Percentiles rank a stretch among this genome's conserved stretches.
Conservation (phyloP, 2,888 invertebrate species). For the Agapostemon virescens region DNA sequence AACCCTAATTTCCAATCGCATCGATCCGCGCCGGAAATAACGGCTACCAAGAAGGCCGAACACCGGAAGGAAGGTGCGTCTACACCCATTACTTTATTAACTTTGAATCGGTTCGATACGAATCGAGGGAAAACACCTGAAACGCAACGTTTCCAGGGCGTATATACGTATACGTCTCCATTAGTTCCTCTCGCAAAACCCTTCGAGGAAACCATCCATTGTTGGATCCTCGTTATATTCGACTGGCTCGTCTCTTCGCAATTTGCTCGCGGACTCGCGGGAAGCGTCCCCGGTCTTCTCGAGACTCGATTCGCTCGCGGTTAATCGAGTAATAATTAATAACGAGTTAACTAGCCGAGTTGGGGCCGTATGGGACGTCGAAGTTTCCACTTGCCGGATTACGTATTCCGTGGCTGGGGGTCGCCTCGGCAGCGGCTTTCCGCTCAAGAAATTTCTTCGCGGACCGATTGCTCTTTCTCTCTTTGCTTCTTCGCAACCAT, state of each 20-base stretch:
- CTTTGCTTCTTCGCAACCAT: no score
- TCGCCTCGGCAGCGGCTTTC: neutral
- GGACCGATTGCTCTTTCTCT: neutral
- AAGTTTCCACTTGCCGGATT: constrained; percentile 5
- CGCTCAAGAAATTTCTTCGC: neutral
- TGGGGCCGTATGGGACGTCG: constrained; percentile 18
- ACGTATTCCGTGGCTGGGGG: constrained; percentile 4
- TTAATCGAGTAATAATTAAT: constrained; percentile 25
- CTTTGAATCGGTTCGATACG: constrained; percentile 61
- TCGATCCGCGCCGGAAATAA: neutral
- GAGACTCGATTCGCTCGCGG: constrained; percentile 8
- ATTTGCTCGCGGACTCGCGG: constrained; percentile 2
- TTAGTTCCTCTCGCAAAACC: constrained; percentile 56
- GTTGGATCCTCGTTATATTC: constrained; percentile 60
- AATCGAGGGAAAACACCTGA: constrained; percentile 66
- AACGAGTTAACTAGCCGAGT: constrained; percentile 16
- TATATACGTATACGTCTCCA: constrained; percentile 67
- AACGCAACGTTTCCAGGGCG: constrained; percentile 50
- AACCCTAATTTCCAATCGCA: neutral
- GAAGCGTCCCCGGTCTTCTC: neutral
- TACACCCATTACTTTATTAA: constrained; percentile 62
- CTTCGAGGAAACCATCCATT: constrained; percentile 47
- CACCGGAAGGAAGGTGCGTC: constrained; percentile 38
- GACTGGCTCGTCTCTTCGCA: constrained; percentile 1
- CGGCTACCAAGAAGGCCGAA: neutral